Conservation (phyloP, 2,113 vertebrate species). For the Stegastes partitus region DNA sequence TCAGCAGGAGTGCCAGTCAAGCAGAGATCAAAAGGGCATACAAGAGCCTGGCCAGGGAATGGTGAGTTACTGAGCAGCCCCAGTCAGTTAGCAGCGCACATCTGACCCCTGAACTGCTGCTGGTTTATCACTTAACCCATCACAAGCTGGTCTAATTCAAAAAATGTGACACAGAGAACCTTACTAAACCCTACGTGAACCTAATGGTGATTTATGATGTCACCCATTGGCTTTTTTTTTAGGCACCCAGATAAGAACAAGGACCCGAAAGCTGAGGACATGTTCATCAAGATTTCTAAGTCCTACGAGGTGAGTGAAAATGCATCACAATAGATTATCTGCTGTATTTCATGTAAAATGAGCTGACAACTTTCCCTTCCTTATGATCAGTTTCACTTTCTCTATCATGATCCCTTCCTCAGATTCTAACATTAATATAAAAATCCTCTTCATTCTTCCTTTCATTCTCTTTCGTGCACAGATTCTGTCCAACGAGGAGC, state of each 20-base stretch:
- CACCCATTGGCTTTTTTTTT: background rate
- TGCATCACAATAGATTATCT: background rate
- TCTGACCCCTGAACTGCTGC: background rate
- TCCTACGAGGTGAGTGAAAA: slow-evolving; percentile 91
- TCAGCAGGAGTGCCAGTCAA: slow-evolving; percentile 89
- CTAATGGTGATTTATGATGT: background rate
- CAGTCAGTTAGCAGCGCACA: background rate
- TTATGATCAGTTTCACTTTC: slow-evolving; percentile 2
- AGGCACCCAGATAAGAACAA: slow-evolving; percentile 99
- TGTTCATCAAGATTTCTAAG: slow-evolving; percentile 96
- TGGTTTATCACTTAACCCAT: background rate
- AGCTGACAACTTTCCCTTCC: background rate
- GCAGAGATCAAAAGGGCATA: slow-evolving; percentile 95
- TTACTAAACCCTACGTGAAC: background rate
- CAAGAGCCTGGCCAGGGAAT: slow-evolving; percentile 93
- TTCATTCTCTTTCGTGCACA: slow-evolving; percentile 67
- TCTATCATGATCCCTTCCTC: background rate
- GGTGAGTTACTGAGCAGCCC: slow-evolving; percentile 82
- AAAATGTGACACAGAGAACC: background rate
- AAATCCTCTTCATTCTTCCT: background rate
- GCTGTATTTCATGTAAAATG: background rate
- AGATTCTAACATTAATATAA: background rate
- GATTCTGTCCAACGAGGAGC: slow-evolving; percentile 95
- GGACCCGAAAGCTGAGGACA: slow-evolving; percentile 93
- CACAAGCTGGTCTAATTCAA: background rate